Base-by-base conservation (phyloP, 2,113 vertebrate genomes). In the Amblyornis subalaris region DNA sequence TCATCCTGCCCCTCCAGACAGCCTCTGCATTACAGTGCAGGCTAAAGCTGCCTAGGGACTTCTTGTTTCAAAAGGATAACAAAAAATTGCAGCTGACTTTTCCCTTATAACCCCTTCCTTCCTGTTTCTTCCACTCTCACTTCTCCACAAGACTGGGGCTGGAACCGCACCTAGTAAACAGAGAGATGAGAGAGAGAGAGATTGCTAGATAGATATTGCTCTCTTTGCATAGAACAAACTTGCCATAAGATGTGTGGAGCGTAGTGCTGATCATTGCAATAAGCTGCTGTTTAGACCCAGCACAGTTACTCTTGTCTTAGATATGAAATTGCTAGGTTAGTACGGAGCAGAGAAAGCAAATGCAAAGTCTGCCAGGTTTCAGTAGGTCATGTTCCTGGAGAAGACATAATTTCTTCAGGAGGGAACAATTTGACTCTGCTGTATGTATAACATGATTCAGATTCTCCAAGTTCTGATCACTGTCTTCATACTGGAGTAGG, bases 1-100 rank as follows among this genome's bases (percentile, higher is more conserved):
- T 81, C 79, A 78, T 88, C 65, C 69, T 83, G 67, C 45, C 75
- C 60, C 79, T 88, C 83, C 77, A 95, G 87, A 88, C 84, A 94
- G 85, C 64, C 47, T 62, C 82, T 77, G 82, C 9, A 20, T 64
- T 62, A 81, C 62, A 50, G 36, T 18, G 67, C 31, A 36, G 60
- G 64, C 58, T 85, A 45, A 58, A 76, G 71, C 71, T 89, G 38
- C 71, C 85, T 44, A 45, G 85, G 62, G 66, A 93, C 75, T 94
- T 65, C 54, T 62, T 57, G 42, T 85, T 94, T 93, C 69, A 71
- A 80, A 58, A 26, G 51, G 24, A 7, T 25, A 93, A 73, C 50
- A 84, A 83, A 85, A 93, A 89, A 73, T 44, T 31, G 48, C 70
- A 47, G 11, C 25, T 88, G 75, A 47, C 64, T 92, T 90, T 57